Conservation (phyloP, 2,888 invertebrate species). For the Zygothrica quintamaculata region DNA sequence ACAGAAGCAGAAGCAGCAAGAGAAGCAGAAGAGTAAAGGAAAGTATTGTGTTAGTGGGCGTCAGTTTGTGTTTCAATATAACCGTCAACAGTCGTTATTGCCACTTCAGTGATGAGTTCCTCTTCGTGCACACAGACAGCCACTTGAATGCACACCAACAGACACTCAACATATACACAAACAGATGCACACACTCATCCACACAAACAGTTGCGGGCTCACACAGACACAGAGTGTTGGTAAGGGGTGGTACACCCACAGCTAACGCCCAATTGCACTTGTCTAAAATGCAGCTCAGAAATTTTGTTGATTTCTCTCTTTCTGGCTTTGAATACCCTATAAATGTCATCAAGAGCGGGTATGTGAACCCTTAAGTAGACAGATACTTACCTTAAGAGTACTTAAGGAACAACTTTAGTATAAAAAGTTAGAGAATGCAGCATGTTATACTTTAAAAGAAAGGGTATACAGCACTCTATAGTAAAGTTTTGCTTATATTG, state of each 20-base stretch:
- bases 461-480: too few relatives aligned
- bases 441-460: too few relatives aligned
- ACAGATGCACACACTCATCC: conserved; percentile 5
- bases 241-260: conserved; percentile 17
- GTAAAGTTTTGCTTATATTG: too few relatives aligned
- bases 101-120: conserved; percentile 66
- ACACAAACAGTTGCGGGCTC: conserved; percentile 1
- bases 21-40: not conserved
- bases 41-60: not conserved
- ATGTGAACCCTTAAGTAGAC: too few relatives aligned
- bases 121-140: conserved; percentile 18
- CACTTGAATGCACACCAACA: conserved; percentile 5
- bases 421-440: too few relatives aligned
- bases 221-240: conserved; percentile 18
- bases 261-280: conserved; percentile 44
- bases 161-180: conserved; percentile 15
- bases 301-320: conserved; percentile 43
- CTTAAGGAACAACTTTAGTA: too few relatives aligned
- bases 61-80: conserved; percentile 63
- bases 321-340: conserved; percentile 30
- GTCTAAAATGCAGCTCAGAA: conserved; percentile 62
- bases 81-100: conserved; percentile 72
- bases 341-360: not conserved
- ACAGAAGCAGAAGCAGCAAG: not conserved
- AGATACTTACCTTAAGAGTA: too few relatives aligned